Evolutionary conservation across 2,113 vertebrate genomes (phyloP).

Genomic region (Cathartes aura): DNA sequence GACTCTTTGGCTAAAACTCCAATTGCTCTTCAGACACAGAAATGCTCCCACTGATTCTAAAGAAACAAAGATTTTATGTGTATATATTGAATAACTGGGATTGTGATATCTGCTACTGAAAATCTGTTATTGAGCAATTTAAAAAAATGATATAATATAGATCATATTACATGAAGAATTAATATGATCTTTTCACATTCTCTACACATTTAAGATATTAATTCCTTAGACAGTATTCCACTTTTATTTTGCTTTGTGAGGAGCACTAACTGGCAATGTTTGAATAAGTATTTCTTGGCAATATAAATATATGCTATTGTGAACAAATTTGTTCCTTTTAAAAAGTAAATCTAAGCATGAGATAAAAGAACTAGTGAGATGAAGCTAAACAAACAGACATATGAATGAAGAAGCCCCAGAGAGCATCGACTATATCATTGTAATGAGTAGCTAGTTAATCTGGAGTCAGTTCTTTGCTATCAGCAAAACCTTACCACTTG

Average conservation of each 20-base stretch:
- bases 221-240: not conserved
- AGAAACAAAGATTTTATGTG: not conserved
- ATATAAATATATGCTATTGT: not conserved
- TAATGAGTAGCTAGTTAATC: not conserved
- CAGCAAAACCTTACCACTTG: not conserved
- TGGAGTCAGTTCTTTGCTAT: not conserved
- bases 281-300: not conserved
- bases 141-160: not conserved
- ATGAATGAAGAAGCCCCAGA: not conserved
- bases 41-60: not conserved
- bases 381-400: not conserved
- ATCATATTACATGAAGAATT: not conserved
- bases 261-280: not conserved
- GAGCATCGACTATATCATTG: not conserved
- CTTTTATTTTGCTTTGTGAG: not conserved
- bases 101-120: not conserved
- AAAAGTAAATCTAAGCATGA: not conserved
- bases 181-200: not conserved
- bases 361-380: not conserved
- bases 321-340: not conserved
- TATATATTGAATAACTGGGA: not conserved
- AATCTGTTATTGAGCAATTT: not conserved
- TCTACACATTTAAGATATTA: not conserved
- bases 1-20: not conserved
- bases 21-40: not conserved